A percentile compares a stretch with the other conserved stretches of the same genome.
Conservation (phyloP, 2,888 invertebrate genomes). For the Pantelozetes paolii region DNA sequence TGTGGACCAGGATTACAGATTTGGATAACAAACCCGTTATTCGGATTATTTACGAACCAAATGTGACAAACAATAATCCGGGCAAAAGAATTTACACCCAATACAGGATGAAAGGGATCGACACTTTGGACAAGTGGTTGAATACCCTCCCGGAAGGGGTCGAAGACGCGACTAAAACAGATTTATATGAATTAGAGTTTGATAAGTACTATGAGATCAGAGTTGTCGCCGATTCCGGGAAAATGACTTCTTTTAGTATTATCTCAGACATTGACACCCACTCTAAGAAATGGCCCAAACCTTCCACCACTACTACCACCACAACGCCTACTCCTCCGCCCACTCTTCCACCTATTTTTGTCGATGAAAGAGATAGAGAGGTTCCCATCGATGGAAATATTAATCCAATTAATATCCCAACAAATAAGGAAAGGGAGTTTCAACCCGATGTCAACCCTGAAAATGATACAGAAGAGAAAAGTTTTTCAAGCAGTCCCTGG, state of each 20-base stretch:
- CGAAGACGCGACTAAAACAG: background rate
- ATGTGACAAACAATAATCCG: background rate
- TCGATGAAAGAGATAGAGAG: background rate
- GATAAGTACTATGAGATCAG: conserved; percentile 1
- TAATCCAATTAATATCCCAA: no score
- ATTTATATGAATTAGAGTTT: background rate
- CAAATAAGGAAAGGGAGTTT: background rate
- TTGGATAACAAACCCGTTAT: background rate
- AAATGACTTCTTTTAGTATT: background rate
- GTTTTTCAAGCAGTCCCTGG: background rate
- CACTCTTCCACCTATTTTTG: background rate
- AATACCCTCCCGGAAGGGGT: background rate
- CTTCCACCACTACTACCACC: background rate
- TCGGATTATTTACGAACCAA: background rate
- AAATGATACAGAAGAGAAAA: background rate
- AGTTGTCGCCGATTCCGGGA: background rate
- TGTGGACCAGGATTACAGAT: background rate
- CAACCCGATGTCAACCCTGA: background rate
- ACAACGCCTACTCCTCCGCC: background rate
- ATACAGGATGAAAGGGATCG: conserved; percentile 12
- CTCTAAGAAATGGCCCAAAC: background rate
- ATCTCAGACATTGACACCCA: background rate
- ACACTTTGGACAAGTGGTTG: background rate
- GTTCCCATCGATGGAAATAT: no score
- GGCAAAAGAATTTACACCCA: background rate